These are phyloP conservation scores for Drosophila sp. DNA, from an alignment of 1,140 invertebrate genomes.

Conservation along the genomic window DNA sequence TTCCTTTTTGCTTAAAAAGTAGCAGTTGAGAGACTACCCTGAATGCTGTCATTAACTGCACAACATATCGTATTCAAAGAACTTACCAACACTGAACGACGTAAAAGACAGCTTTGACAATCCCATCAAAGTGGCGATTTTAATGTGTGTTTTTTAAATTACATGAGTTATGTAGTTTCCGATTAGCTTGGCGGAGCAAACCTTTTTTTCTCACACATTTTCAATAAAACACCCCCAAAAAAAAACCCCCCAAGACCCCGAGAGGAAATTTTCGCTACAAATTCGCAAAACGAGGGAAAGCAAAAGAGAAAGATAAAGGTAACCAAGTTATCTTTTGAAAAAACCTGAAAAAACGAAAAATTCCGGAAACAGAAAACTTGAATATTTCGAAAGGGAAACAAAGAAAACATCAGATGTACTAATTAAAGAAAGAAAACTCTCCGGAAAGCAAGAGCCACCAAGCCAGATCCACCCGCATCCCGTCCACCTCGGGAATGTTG, in stretches of 20 bases:
- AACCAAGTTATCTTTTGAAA: slow-evolving; percentile 35
- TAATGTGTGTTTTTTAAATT: slow-evolving; percentile 38
- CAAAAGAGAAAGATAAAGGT: neutral
- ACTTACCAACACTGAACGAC: neutral
- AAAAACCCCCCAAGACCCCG: slow-evolving; percentile 26
- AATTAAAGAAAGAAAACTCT: slow-evolving; percentile 16
- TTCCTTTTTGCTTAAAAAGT: too few species aligned
- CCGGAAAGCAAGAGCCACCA: neutral
- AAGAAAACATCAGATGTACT: slow-evolving; percentile 29
- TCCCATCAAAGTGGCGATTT: slow-evolving; percentile 22
- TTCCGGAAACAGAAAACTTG: slow-evolving; percentile 32
- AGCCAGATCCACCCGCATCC: neutral
- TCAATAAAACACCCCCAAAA: slow-evolving; percentile 55
- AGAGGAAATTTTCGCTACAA: slow-evolving; percentile 55
- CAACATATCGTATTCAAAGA: neutral
- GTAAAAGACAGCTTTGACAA: slow-evolving; percentile 42
- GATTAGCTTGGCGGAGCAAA: slow-evolving; percentile 67
- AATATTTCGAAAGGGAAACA: slow-evolving; percentile 40
- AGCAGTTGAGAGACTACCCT: too few species aligned
- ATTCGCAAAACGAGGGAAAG: neutral
- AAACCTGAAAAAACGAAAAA: slow-evolving; percentile 37
- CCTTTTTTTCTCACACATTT: slow-evolving; percentile 66
- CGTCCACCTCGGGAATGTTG: slow-evolving; percentile 35
- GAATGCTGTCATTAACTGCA: too few species aligned
- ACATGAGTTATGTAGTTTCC: slow-evolving; percentile 64